Evolutionary conservation across 2,113 vertebrate species (phyloP).

Genomic region (Lepisosteus osseus): DNA sequence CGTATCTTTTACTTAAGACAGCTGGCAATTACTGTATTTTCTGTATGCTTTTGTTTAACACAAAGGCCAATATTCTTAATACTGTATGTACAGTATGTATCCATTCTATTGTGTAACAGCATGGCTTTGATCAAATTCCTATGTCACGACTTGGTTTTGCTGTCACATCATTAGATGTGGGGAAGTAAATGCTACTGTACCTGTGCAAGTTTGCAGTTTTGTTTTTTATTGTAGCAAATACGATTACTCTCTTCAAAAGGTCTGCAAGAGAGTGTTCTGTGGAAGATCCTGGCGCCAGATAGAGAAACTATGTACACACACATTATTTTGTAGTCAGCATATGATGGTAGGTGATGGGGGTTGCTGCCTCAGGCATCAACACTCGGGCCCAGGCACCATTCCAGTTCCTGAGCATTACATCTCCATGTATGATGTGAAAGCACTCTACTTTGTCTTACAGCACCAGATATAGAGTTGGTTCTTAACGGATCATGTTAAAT

Average conservation of each 20-base stretch:
- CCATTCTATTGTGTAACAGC: too few species aligned
- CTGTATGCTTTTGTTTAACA: too few species aligned
- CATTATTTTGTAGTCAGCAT: background rate
- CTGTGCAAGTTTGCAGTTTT: background rate
- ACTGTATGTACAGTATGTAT: too few species aligned
- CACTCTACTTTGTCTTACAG: too few species aligned
- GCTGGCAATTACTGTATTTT: too few species aligned
- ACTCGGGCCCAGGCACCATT: background rate
- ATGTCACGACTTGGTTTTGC: background rate
- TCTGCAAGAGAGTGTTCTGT: background rate
- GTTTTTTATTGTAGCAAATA: background rate
- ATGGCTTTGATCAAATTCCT: background rate
- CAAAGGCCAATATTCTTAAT: too few species aligned
- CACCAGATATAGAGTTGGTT: too few species aligned
- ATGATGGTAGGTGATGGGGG: background rate
- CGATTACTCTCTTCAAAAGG: background rate
- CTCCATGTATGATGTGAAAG: background rate
- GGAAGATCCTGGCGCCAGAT: background rate
- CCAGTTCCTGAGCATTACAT: too few species aligned
- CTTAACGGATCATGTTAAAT: too few species aligned
- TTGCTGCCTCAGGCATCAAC: background rate
- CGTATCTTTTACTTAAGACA: too few species aligned
- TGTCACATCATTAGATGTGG: background rate
- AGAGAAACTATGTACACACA: background rate
- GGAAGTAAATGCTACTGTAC: background rate